Base-by-base conservation (phyloP, 1,140 invertebrate genomes). In the Drosophila trapezifrons region DNA sequence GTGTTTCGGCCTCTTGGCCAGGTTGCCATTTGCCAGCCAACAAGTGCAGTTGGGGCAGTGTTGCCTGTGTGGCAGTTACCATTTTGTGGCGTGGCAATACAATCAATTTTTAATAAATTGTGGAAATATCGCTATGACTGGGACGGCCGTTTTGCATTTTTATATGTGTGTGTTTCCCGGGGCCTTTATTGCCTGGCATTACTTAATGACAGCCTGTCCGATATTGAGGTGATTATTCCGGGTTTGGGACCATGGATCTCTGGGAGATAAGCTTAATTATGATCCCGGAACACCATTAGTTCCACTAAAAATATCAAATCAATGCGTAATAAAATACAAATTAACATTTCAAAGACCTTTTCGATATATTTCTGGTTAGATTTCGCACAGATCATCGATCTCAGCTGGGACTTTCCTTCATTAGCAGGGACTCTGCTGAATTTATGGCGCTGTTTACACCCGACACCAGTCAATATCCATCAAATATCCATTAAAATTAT, bases 61-160 rank as follows among this genome's bases (percentile, higher is more conserved):
- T 63, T 57, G 17, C 60, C 37, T 52, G 29, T 49, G 60, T 59
- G 56, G 73, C 52, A 64, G 64, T 55, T 64, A 59, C 56, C 35
- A 43, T 65, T 63, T 73, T 51, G 17, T 74, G 77, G 83, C 83
- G 79, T 83, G 83, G 83, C 83, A 87, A 83, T 79, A 86, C 84
- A 86, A 86, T 86, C 83, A 86, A 86, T 86, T 86, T 86, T 86
- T 86, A 83, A 86, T 86, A 86, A 86, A 86, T 86, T 86, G 83
- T 86, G 76, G 72, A 86, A 83, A 73, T 82, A 74, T 71, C 64
- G 51, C 54, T 78, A n/a, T 62, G 47, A 18, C 46, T 58, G 49
- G 35, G 42, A 25, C 46, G 46, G 76, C 70, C 76, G 76, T 83
- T 83, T 83, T 83, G 76, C 80, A 83, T 83, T 82, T 81, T 80